phyloP scores from a whole-genome alignment of 2,113 vertebrate genomes.

The Gallinago paraguaiae region DNA sequence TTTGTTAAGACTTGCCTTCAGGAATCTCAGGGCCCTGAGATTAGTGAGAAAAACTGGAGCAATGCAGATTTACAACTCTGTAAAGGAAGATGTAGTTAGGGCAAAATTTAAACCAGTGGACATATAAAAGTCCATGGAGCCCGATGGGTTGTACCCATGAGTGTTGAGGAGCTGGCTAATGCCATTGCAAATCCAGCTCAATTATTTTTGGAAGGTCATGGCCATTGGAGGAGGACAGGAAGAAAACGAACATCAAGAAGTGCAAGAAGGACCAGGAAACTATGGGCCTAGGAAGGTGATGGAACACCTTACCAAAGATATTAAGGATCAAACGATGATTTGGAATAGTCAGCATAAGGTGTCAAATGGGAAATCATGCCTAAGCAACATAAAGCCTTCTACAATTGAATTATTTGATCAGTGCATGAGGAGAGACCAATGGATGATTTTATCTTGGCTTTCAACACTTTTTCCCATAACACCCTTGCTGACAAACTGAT shows the following conservation, averaged over 20 bases:
- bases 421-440: neutral
- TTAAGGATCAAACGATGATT: neutral
- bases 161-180: neutral
- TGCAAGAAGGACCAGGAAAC: neutral
- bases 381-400: neutral
- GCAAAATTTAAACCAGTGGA: neutral
- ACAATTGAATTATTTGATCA: neutral
- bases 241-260: neutral
- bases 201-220: neutral
- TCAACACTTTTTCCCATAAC: neutral
- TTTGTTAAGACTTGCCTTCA: neutral
- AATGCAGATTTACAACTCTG: neutral
- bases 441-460: neutral
- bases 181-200: neutral
- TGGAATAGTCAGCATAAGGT: neutral
- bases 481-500: neutral
- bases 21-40: neutral
- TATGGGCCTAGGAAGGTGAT: neutral
- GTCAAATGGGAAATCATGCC: neutral
- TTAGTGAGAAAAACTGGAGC: neutral
- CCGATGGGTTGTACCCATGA: rapidly evolving
- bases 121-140: neutral
- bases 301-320: neutral
- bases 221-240: neutral
- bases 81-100: neutral